phyloP scores from a whole-genome alignment of 1,140 invertebrate species.

The Drosophila nannoptera region DNA sequence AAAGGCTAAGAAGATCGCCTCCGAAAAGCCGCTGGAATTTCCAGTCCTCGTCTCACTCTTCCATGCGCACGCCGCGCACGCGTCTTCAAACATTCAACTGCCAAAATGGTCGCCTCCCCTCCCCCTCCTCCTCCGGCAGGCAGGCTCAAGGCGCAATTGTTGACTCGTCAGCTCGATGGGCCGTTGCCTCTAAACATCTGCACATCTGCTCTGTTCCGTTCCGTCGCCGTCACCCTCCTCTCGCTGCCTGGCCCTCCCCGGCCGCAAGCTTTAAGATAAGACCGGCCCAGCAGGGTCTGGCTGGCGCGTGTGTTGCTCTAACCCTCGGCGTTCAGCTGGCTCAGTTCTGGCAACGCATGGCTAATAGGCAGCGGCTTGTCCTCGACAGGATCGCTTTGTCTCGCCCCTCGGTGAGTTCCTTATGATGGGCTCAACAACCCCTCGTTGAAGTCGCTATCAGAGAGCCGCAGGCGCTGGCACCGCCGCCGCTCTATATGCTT shows the following conservation, averaged over 20 bases:
- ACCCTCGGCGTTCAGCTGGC: constrained; percentile 55
- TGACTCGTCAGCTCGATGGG: constrained; percentile 32
- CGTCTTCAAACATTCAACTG: constrained; percentile 4
- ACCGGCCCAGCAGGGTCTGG: constrained; percentile 13
- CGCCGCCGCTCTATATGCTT: constrained; percentile 13
- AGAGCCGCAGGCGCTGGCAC: constrained; percentile 2
- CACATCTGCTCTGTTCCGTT: constrained; percentile 71
- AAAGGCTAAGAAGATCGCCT: constrained; percentile 15
- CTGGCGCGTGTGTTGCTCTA: constrained; percentile 38
- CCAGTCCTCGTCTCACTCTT: not conserved
- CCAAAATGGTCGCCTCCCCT: constrained; percentile 4
- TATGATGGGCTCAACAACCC: constrained; percentile 40
- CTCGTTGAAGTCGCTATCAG: constrained; percentile 9
- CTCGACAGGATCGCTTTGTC: constrained; percentile 60
- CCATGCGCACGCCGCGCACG: constrained; percentile 47
- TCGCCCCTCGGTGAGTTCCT: constrained; percentile 52
- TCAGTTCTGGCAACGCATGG: constrained; percentile 33
- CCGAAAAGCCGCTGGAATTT: not conserved
- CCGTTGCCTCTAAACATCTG: constrained; percentile 7
- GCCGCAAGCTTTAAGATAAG: constrained; percentile 69
- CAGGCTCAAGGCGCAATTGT: constrained; percentile 39
- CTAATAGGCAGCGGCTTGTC: constrained; percentile 53
- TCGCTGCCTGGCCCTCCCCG: not conserved
- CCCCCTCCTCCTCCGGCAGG: not conserved
- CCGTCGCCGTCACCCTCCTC: constrained; percentile 44